Evolutionary conservation across 2,888 invertebrate species (phyloP).

Genomic region (Caenorhabditis auriculariae): DNA sequence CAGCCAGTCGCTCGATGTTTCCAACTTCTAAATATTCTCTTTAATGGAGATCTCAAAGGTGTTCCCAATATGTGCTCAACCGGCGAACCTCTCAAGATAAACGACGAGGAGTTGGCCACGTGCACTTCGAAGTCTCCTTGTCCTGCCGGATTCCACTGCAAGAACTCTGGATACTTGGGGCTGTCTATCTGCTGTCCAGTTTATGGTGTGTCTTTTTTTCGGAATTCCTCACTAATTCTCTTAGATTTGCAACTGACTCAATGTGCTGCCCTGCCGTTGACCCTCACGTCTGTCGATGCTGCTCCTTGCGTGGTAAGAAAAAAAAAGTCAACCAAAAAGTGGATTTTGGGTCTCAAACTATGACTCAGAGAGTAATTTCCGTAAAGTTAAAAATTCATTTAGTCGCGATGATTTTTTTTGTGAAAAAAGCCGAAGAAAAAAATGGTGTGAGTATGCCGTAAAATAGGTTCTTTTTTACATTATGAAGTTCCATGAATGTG

Average conservation of each 20-base stretch:
- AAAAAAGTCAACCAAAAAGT: too few relatives aligned
- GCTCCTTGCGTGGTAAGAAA: slow-evolving; percentile 34
- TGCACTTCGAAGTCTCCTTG: slow-evolving; percentile 41
- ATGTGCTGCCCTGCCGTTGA: slow-evolving; percentile 23
- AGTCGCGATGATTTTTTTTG: too few relatives aligned
- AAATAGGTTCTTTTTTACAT: background rate
- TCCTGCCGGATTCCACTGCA: slow-evolving; percentile 52
- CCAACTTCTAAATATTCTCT: slow-evolving; percentile 5
- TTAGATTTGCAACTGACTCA: background rate
- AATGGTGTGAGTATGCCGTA: too few relatives aligned
- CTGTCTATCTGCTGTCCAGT: slow-evolving; percentile 53
- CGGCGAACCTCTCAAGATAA: slow-evolving; percentile 43
- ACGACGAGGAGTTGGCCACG: slow-evolving; percentile 28
- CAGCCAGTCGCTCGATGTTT: slow-evolving; percentile 46
- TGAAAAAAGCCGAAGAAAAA: too few relatives aligned
- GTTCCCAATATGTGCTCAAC: slow-evolving; percentile 48
- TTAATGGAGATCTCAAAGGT: slow-evolving; percentile 35
- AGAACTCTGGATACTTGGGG: slow-evolving; percentile 41
- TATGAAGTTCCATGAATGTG: too few relatives aligned
- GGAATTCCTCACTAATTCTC: background rate
- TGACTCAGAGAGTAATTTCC: too few relatives aligned
- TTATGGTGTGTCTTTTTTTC: too few relatives aligned
- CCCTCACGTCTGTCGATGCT: slow-evolving; percentile 34
- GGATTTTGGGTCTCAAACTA: too few relatives aligned
- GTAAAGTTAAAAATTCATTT: too few relatives aligned